A percentile compares a stretch with the other conserved stretches of the same genome.
Evolutionary conservation across 2,113 vertebrate species (phyloP).

Genomic region (Bucco capensis): DNA sequence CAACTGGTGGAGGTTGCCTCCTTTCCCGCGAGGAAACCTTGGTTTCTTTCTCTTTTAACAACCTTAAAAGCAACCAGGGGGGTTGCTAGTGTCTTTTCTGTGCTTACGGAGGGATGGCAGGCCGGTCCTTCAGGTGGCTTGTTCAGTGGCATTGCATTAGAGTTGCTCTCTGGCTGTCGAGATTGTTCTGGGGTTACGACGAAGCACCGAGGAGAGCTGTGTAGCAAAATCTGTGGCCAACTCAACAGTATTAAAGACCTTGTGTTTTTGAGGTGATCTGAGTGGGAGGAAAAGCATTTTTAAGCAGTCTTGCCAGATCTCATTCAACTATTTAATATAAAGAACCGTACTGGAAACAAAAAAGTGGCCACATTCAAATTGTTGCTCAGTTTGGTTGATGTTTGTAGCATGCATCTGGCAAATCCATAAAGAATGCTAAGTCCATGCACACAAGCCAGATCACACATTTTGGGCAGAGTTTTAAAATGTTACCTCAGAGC

Average conservation of each 20-base stretch:
- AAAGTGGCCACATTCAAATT: background rate
- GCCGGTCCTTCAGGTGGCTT: background rate
- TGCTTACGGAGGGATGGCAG: background rate
- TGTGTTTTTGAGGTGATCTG: background rate
- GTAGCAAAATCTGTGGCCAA: background rate
- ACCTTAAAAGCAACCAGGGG: background rate
- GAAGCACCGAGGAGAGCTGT: background rate
- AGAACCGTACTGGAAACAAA: background rate
- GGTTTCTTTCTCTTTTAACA: background rate
- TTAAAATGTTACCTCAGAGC: background rate
- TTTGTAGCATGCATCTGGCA: background rate
- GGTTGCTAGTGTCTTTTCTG: fast-evolving
- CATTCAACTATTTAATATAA: background rate
- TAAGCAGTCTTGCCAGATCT: background rate
- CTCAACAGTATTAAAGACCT: background rate
- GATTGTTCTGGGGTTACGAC: background rate
- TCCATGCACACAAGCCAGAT: fast-evolving
- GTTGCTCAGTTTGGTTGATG: background rate
- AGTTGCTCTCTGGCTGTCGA: background rate
- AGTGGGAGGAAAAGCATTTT: background rate
- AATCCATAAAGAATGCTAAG: background rate
- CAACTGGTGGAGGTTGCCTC: background rate
- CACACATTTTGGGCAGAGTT: background rate
- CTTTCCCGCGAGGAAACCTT: background rate
- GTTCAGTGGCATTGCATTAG: background rate